Percentiles rank a stretch among this genome's conserved stretches.
These are phyloP conservation scores for Macrophya annulata DNA, from an alignment of 2,888 invertebrate species.

Conservation along the genomic window DNA sequence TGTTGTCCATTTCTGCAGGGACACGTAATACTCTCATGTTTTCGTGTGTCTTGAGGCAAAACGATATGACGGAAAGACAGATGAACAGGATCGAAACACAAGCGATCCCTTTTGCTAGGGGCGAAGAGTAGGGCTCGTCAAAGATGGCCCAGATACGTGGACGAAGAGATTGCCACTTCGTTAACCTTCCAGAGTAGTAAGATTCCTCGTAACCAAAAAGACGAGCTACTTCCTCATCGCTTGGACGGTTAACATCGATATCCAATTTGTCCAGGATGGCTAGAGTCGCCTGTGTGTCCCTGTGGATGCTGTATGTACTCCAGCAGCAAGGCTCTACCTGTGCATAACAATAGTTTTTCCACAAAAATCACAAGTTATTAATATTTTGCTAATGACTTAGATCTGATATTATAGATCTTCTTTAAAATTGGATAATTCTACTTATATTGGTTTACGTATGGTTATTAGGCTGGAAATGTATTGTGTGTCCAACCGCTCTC, in stretches of 20 bases:
- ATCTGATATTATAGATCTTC: background rate
- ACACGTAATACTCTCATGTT: constrained; percentile 43
- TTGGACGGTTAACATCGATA: constrained; percentile 95
- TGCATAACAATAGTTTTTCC: background rate
- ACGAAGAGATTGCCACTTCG: constrained; percentile 94
- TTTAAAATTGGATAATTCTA: background rate
- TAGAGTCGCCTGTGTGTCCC: constrained; percentile 95
- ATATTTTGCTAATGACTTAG: background rate
- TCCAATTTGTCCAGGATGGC: constrained; percentile 97
- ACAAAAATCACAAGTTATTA: background rate
- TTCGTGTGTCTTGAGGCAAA: constrained; percentile 92
- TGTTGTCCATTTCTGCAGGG: constrained; percentile 56
- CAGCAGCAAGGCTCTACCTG: constrained; percentile 97
- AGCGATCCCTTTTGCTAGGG: constrained; percentile 95
- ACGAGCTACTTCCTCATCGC: constrained; percentile 95
- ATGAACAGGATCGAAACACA: constrained; percentile 97
- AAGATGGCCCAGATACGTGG: constrained; percentile 97
- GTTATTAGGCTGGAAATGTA: background rate
- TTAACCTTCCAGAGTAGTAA: constrained; percentile 89
- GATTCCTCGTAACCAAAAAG: constrained; percentile 96
- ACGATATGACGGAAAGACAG: constrained; percentile 96
- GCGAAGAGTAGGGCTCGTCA: constrained; percentile 97
- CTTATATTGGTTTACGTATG: background rate
- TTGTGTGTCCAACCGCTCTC: background rate
- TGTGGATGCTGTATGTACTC: constrained; percentile 96